A percentile compares a stretch with the other conserved stretches of the same genome.
These are phyloP conservation scores for Pasiphila rectangulata DNA, from an alignment of 2,888 invertebrate genomes.

Conservation along the genomic window DNA sequence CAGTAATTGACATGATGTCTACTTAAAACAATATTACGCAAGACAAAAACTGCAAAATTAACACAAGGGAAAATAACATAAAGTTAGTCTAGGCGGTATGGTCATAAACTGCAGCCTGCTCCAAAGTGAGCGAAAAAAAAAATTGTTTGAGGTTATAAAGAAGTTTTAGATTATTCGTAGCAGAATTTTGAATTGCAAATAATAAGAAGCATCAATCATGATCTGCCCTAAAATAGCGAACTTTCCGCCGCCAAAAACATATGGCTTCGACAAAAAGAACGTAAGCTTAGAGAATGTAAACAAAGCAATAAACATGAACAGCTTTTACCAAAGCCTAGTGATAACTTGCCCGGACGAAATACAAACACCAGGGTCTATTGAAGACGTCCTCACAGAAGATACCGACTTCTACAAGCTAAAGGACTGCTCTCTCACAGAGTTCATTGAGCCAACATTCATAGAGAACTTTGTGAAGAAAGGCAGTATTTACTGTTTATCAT, in stretches of 20 bases:
- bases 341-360: slow-evolving; percentile 67
- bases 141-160: no score
- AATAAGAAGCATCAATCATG: slow-evolving; percentile 34
- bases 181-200: no score
- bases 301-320: slow-evolving; percentile 50
- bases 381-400: slow-evolving; percentile 55
- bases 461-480: slow-evolving; percentile 64
- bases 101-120: no score
- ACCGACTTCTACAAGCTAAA: slow-evolving; percentile 61
- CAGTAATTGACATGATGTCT: no score
- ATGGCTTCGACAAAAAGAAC: slow-evolving; percentile 42
- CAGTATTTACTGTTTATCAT: slow-evolving; percentile 54
- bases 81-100: no score
- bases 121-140: no score
- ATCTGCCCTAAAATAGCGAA: slow-evolving; percentile 65
- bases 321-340: slow-evolving; percentile 64
- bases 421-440: slow-evolving; percentile 52
- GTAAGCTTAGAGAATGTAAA: slow-evolving; percentile 41
- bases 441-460: slow-evolving; percentile 57
- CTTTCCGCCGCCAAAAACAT: slow-evolving; percentile 63
- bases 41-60: no score
- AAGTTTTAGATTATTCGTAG: no score
- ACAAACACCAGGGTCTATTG: slow-evolving; percentile 48
- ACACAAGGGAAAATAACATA: no score
- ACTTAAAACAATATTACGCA: no score